Base-by-base conservation (phyloP, 2,113 vertebrate genomes). In the Corythoichthys intestinalis region DNA sequence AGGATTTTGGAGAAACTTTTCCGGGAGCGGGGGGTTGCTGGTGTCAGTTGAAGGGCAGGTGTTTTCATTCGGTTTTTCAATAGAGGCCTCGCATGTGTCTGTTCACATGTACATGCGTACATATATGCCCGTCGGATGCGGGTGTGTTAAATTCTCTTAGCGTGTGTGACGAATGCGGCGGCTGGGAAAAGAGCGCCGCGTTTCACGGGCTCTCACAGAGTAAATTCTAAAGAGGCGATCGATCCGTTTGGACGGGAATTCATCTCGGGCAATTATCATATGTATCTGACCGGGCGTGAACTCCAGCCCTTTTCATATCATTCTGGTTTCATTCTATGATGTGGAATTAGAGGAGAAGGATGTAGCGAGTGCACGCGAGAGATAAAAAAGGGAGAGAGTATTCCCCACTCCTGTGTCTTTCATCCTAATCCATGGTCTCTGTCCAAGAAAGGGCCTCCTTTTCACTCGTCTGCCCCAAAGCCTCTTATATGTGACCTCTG, bases 381-480 rank as follows among this genome's bases (percentile, higher is more conserved):
- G 80, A 85, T 86, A 79, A 77, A 66, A 77, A 69, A 73, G 66
- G 65, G 69, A 77, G 81, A 76, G 80, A 72, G 83, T 79, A 82
- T 82, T 77, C 87, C 89, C 86, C 85, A 87, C 83, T 81, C 84
- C 44, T 86, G 78, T 39, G 73, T 82, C 84, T 88, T 89, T 89
- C 79, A 88, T 89, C 82, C 83, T 86, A 85, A 89, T 85, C 88
- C 85, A 58, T 80, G 72, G 84, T 87, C 82, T 83, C 86, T 88
- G 79, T 87, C 85, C 78, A 86, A 87, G 87, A 85, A 85, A 89
- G 88, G 89, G 89, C 89, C 88, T 86, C 89, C 88, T 87, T 89
- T 91, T 91, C 88, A 89, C 83, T 85, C 56, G 74, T 78, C 71
- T 87, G 83, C 85, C 83, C 85, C 73, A 90, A 89, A 90, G 83